Conservation (phyloP, 2,113 vertebrate species). For the Rhinolophus sinicus region DNA sequence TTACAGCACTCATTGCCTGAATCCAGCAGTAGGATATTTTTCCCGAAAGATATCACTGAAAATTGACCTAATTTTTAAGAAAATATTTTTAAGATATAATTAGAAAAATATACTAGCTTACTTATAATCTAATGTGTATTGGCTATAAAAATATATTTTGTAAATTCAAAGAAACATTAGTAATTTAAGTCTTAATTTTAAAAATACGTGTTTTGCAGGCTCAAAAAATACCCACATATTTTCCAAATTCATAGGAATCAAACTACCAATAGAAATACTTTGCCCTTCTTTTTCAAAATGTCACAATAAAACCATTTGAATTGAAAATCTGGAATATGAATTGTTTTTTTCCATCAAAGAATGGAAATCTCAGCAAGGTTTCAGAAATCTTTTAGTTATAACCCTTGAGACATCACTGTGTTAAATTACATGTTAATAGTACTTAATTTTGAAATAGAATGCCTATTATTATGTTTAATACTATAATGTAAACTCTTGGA, state of each 20-base stretch:
- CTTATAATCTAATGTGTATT: background rate
- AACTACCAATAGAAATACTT: background rate
- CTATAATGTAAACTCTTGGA: background rate
- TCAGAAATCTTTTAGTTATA: background rate
- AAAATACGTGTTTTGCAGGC: background rate
- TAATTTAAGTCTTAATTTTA: background rate
- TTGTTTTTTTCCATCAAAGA: background rate
- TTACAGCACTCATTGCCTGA: background rate
- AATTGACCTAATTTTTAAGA: slow-evolving; percentile 35
- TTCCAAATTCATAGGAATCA: background rate
- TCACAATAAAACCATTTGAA: background rate
- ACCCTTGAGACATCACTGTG: background rate
- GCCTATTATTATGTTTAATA: background rate
- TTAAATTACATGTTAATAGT: slow-evolving; percentile 54
- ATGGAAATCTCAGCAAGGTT: background rate
- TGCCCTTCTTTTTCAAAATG: background rate
- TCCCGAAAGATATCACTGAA: background rate
- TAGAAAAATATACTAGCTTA: background rate
- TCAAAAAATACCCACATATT: background rate
- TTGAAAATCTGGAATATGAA: slow-evolving; percentile 18
- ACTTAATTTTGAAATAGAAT: slow-evolving; percentile 48
- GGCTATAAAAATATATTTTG: background rate
- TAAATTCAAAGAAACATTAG: background rate
- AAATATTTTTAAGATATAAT: background rate
- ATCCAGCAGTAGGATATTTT: background rate